Evolutionary conservation across 2,113 vertebrate species (phyloP), one percentile per base, ranked within the genome.

Genomic region (Nansenia antarctica): DNA sequence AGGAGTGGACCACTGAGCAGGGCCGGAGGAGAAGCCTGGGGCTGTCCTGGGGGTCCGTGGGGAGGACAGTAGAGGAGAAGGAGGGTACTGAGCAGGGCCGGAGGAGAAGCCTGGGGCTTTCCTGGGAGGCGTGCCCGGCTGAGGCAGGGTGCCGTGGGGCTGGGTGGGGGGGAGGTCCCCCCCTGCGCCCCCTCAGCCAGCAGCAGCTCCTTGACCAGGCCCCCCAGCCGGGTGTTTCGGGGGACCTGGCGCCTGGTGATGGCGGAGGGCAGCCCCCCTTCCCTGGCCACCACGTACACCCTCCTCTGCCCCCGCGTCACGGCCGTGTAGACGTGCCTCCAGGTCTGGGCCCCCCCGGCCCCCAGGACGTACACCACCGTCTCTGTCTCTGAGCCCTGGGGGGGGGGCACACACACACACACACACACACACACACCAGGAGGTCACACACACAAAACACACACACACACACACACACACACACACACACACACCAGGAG

Each of bases 301-400:
- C 91, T 76, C 75, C 87, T 85, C 70, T 91, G 73, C 0, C 94
- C 94, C 30, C 95, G 72, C 9, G 93, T 95, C 68, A 95, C 92
- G 0, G 94, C 95, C 0, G 94, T 95, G 76, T 95, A 96, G 11
- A 95, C 91, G 0, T 95, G 94, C 70, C 93, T 93, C 94, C 94
- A 95, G 78, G 92, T 90, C 84, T 95, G 93, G 26, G 73, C 79
- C 14, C 74, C 84, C 0, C 89, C 77, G 6, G 72, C 67, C 27
- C 92, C 93, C 0, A 94, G 88, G 30, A 94, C 88, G 0, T 94
- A 95, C 49, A 93, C 94, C 0, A 95, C 72, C 0, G 94, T 95
- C 49, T 91, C 86, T 2, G 90, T 91, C 84, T 96, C 95, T 0
- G 94, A 95, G 3, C 95, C 94, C 94, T 95, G 77, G 53, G 72